Conservation (phyloP, 2,797 vertebrate species). For the Hapalemur alaotrensis region DNA sequence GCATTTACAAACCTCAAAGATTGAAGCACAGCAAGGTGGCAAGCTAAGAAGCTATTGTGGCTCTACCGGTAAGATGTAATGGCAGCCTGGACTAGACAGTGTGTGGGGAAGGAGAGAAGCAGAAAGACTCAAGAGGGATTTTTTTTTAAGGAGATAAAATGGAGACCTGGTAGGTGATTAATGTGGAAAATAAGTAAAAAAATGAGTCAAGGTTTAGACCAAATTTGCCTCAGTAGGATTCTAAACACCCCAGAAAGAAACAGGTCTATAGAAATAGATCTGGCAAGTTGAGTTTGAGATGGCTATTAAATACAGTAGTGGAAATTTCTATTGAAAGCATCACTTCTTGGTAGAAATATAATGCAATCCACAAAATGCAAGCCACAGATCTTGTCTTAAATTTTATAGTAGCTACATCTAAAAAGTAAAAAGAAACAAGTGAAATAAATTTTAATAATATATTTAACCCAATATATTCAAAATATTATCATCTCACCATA, state of each 20-base stretch:
- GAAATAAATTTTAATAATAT: not conserved
- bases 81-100: not conserved
- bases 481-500: not conserved
- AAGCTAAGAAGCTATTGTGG: not conserved
- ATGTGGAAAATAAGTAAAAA: not conserved
- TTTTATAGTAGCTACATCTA: not conserved
- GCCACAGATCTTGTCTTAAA: not conserved
- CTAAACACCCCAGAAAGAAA: not conserved
- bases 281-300: not conserved
- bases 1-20: not conserved
- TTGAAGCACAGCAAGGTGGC: not conserved
- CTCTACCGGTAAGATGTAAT: not conserved
- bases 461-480: not conserved
- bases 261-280: not conserved
- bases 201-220: not conserved
- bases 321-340: not conserved
- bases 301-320: not conserved
- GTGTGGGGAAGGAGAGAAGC: not conserved
- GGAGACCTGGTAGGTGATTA: not conserved
- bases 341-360: not conserved
- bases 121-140: not conserved
- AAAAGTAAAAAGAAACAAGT: not conserved
- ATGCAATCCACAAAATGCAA: not conserved
- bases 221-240: not conserved
- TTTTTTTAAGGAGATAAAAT: not conserved